A percentile compares a stretch with the other conserved stretches of the same genome.
These are phyloP conservation scores for Agriopis leucophaearia DNA, from an alignment of 2,888 invertebrate genomes.

Conservation along the genomic window DNA sequence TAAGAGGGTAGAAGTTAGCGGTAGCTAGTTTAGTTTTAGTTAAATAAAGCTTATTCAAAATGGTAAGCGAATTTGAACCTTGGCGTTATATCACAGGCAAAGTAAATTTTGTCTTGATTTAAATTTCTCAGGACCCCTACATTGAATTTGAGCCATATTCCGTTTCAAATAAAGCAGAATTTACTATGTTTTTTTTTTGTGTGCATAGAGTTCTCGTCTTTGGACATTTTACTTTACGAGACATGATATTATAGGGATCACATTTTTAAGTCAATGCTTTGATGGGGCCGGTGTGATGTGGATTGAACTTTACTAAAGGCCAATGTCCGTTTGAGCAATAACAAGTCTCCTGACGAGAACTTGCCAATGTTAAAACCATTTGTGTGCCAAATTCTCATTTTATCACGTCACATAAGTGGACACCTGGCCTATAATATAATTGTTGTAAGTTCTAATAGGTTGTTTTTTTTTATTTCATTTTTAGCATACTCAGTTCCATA, in stretches of 20 bases:
- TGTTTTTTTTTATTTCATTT: background rate
- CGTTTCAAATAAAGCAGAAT: background rate
- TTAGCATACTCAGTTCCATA: background rate
- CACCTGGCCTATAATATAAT: background rate
- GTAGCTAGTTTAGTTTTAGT: slow-evolving; percentile 13
- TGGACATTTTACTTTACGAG: background rate
- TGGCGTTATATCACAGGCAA: too few relatives aligned
- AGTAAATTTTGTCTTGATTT: too few relatives aligned
- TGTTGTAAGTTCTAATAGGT: background rate
- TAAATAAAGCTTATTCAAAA: background rate
- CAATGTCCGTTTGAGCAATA: background rate
- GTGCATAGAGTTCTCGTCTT: too few relatives aligned
- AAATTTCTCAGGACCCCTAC: background rate
- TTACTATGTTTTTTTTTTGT: too few relatives aligned
- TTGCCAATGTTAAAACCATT: too few relatives aligned
- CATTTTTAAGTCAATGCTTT: too few relatives aligned
- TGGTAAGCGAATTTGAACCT: background rate
- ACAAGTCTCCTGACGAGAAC: background rate
- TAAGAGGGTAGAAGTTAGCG: slow-evolving; percentile 1
- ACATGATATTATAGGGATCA: too few relatives aligned
- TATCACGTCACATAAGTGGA: background rate
- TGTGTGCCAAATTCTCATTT: too few relatives aligned
- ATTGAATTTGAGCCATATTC: background rate
- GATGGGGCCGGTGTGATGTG: too few relatives aligned
- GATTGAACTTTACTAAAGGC: background rate